Evolutionary conservation across 1,140 invertebrate species (phyloP).

Genomic region (Amphibalanus amphitrite): DNA sequence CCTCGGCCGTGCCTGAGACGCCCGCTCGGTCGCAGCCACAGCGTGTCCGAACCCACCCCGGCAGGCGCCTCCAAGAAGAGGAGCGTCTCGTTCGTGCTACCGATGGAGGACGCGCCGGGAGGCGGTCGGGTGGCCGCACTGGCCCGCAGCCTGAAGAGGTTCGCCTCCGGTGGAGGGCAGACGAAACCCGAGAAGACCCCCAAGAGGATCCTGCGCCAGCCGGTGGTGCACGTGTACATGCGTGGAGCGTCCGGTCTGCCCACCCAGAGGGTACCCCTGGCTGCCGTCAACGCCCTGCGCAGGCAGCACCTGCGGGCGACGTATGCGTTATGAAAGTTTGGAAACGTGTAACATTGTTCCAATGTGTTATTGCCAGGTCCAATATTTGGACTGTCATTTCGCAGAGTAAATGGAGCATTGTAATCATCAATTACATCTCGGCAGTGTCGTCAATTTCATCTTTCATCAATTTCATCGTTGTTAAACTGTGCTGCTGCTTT

Average conservation of each 20-base stretch:
- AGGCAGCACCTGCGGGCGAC: neutral
- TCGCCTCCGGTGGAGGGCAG: neutral
- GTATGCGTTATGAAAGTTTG: no score
- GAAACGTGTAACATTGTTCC: no score
- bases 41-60: neutral
- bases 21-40: no score
- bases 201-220: constrained; percentile 34
- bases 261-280: constrained; percentile 47
- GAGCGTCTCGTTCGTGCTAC: neutral
- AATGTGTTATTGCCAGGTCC: no score
- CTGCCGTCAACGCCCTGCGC: neutral
- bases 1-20: no score
- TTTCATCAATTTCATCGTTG: no score
- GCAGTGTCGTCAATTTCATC: no score
- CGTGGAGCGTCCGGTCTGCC: constrained; percentile 56
- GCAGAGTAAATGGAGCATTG: no score
- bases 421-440: no score
- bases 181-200: neutral
- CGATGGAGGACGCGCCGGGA: no score
- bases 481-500: no score
- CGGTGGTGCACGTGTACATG: constrained; percentile 56
- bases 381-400: no score
- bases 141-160: neutral
- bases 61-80: neutral
- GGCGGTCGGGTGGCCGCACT: neutral